A percentile compares a stretch with the other conserved stretches of the same genome.
Conservation (phyloP, 2,888 invertebrate genomes). For the Bombyx huttoni region DNA sequence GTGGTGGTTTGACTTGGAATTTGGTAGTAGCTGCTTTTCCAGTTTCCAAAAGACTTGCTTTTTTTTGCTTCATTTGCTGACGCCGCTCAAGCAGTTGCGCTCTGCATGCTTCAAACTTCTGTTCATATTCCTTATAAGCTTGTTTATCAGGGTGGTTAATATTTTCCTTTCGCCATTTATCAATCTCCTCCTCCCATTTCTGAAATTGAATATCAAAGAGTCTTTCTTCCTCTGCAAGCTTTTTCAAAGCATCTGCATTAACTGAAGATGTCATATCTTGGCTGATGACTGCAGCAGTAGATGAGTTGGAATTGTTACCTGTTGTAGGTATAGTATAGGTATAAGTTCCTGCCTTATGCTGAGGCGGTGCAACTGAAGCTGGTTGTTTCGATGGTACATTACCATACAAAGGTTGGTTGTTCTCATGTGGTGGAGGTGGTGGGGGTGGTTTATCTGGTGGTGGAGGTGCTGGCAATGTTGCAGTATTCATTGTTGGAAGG, state of each 20-base stretch:
- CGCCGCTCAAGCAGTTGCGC: constrained; percentile 83
- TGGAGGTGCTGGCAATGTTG: constrained; percentile 28
- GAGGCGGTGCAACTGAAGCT: constrained; percentile 21
- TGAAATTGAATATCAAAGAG: constrained; percentile 91
- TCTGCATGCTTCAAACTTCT: constrained; percentile 89
- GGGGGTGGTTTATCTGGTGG: constrained; percentile 36
- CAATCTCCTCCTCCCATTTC: constrained; percentile 93
- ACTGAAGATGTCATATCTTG: constrained; percentile 14
- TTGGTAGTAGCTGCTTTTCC: constrained; percentile 8
- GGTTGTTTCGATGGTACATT: constrained; percentile 15
- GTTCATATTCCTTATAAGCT: constrained; percentile 88
- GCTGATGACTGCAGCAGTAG: constrained; percentile 21
- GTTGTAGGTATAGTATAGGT: constrained; percentile 20
- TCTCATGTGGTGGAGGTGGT: constrained; percentile 52
- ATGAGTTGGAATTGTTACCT: constrained; percentile 39
- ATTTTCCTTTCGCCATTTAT: constrained; percentile 92
- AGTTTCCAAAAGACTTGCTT: constrained; percentile 38
- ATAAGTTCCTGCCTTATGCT: constrained; percentile 11
- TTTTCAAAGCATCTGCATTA: constrained; percentile 48
- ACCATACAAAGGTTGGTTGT: constrained; percentile 48
- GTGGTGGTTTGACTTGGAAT: constrained; percentile 3
- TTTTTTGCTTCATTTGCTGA: constrained; percentile 84
- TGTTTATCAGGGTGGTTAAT: constrained; percentile 92
- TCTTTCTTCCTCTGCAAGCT: constrained; percentile 78
- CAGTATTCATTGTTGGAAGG: constrained; percentile 31